Conservation (phyloP, 1,140 invertebrate species). For the Formica selysi region DNA sequence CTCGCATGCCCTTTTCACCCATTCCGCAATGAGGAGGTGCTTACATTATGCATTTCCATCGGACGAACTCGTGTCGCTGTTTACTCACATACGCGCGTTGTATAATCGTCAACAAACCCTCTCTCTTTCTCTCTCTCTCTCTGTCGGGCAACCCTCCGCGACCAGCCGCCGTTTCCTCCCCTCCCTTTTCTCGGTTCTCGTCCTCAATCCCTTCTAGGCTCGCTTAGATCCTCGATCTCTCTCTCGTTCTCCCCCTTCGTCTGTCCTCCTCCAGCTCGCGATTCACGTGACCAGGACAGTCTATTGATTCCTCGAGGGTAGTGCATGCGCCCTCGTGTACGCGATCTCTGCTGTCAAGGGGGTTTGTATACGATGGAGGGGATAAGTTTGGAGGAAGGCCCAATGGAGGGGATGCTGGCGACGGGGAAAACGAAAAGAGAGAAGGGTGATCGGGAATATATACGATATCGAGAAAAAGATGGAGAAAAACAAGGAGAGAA, state of each 20-base stretch:
- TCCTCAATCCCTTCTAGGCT: neutral
- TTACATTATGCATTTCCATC: slow-evolving; percentile 51
- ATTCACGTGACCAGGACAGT: slow-evolving; percentile 82
- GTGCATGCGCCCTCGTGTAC: slow-evolving; percentile 82
- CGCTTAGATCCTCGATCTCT: slow-evolving; percentile 40
- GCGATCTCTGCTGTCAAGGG: slow-evolving; percentile 77
- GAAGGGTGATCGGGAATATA: neutral
- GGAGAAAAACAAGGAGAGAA: neutral
- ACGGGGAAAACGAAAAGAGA: slow-evolving; percentile 49
- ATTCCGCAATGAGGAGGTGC: neutral
- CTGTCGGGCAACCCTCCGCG: slow-evolving; percentile 56
- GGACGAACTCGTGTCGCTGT: slow-evolving; percentile 65
- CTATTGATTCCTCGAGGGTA: slow-evolving; percentile 81
- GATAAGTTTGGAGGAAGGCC: slow-evolving; percentile 54
- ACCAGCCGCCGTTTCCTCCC: neutral
- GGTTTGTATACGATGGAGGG: slow-evolving; percentile 60
- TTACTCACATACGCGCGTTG: slow-evolving; percentile 69
- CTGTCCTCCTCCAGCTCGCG: slow-evolving; percentile 45
- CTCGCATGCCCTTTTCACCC: neutral
- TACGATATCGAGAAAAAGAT: neutral
- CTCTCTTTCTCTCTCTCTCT: neutral
- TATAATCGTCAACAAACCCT: slow-evolving; percentile 75
- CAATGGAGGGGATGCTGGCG: slow-evolving; percentile 63
- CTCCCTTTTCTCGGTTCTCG: neutral
- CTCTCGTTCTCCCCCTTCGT: slow-evolving; percentile 3